Conservation (phyloP, 2,888 invertebrate genomes). For the Neoitamus cyanurus region DNA sequence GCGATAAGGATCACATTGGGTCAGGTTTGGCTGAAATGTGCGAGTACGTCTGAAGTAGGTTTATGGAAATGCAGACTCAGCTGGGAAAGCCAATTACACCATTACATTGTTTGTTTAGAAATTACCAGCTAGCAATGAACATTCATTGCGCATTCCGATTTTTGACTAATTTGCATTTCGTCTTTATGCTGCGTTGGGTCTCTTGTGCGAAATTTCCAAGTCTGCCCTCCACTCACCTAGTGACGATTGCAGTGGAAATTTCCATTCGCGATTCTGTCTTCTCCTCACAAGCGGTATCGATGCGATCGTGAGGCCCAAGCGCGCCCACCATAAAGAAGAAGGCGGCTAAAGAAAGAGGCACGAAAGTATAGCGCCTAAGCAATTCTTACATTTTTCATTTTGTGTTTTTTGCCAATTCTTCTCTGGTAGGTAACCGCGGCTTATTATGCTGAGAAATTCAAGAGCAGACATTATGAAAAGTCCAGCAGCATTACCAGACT, state of each 20-base stretch:
- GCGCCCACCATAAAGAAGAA: conserved; percentile 3
- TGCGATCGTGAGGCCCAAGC: background rate
- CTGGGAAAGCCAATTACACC: background rate
- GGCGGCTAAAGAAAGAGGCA: background rate
- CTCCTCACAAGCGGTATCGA: background rate
- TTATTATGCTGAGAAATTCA: conserved; percentile 5
- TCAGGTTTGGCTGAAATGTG: background rate
- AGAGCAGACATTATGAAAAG: conserved; percentile 8
- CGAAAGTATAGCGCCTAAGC: background rate
- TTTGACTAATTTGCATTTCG: conserved; percentile 29
- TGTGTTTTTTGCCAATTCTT: background rate
- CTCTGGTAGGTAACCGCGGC: background rate
- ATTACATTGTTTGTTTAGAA: background rate
- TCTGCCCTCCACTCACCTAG: background rate
- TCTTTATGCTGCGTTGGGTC: conserved; percentile 10
- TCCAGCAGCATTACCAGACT: background rate
- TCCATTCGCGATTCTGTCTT: conserved; percentile 42
- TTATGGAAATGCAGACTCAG: background rate
- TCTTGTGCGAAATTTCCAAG: background rate
- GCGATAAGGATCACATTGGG: background rate
- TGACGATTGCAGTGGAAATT: conserved; percentile 41
- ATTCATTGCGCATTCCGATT: background rate
- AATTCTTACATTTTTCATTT: conserved; percentile 10
- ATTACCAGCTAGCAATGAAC: background rate
- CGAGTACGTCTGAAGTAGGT: background rate